These are phyloP conservation scores for Penelope pileata DNA, from an alignment of 2,113 vertebrate genomes.

Conservation along the genomic window DNA sequence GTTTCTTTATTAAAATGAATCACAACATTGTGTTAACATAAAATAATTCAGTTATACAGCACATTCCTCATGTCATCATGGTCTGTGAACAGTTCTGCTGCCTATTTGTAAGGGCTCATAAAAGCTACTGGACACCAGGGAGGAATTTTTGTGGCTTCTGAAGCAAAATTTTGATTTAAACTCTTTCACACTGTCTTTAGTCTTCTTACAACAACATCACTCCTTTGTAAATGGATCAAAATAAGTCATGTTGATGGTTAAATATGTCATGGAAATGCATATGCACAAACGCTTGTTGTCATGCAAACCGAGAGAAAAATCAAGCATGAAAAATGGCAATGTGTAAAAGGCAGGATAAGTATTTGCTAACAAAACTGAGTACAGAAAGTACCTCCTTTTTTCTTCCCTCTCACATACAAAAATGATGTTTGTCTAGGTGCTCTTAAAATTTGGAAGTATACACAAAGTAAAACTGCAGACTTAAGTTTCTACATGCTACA, in stretches of 20 bases:
- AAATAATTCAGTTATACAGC: background rate
- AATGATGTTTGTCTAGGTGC: background rate
- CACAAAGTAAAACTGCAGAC: background rate
- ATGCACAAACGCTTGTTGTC: background rate
- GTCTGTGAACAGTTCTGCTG: background rate
- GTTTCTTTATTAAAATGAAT: constrained; percentile 46
- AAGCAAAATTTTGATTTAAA: constrained; percentile 48
- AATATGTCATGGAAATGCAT: background rate
- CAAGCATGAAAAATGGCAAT: background rate
- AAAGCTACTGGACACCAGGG: constrained; percentile 1
- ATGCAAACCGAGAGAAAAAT: background rate
- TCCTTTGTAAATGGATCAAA: constrained; percentile 46
- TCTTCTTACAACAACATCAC: background rate
- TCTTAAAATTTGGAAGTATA: background rate
- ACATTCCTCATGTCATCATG: background rate
- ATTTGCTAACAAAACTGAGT: background rate
- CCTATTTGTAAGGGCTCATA: constrained; percentile 25
- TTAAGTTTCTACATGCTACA: background rate
- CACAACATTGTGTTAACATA: background rate
- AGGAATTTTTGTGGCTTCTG: constrained; percentile 12
- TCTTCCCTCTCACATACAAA: background rate
- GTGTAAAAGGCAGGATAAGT: background rate
- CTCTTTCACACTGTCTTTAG: background rate
- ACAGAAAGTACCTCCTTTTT: background rate
- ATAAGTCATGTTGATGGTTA: background rate